Conservation (phyloP, 2,888 invertebrate species). For the Lamellibrachia satsuma region DNA sequence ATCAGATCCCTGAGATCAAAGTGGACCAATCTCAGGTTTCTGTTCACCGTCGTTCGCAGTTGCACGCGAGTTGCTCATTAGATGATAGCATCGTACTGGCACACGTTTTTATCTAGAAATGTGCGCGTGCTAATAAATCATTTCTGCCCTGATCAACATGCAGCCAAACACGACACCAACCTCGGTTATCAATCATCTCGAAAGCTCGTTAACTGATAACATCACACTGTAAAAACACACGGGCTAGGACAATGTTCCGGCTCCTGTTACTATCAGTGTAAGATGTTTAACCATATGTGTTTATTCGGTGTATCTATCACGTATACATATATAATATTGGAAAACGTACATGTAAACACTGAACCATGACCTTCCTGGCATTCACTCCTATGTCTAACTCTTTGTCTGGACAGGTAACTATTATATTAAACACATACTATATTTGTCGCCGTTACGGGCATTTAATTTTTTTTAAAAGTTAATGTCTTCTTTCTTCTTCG, state of each 20-base stretch:
- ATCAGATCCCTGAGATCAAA: background rate
- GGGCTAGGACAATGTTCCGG: background rate
- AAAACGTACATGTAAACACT: no score
- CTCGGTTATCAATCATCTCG: background rate
- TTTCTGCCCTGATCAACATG: background rate
- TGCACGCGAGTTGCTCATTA: background rate
- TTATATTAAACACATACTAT: no score
- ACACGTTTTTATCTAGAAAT: background rate
- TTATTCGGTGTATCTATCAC: no score
- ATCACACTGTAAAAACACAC: background rate
- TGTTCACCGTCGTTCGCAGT: background rate
- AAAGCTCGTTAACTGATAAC: background rate
- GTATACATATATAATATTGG: no score
- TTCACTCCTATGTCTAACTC: no score
- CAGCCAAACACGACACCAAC: background rate
- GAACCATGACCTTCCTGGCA: no score
- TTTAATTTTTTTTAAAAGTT: no score
- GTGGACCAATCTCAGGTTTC: background rate
- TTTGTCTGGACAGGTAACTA: no score
- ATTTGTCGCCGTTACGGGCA: no score
- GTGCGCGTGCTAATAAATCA: background rate
- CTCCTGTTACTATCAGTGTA: no score
- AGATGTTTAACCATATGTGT: no score
- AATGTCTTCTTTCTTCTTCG: no score
- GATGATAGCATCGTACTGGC: background rate